Evolutionary conservation across 2,113 vertebrate genomes (phyloP).

Genomic region (Sarotherodon lohbergeri): DNA sequence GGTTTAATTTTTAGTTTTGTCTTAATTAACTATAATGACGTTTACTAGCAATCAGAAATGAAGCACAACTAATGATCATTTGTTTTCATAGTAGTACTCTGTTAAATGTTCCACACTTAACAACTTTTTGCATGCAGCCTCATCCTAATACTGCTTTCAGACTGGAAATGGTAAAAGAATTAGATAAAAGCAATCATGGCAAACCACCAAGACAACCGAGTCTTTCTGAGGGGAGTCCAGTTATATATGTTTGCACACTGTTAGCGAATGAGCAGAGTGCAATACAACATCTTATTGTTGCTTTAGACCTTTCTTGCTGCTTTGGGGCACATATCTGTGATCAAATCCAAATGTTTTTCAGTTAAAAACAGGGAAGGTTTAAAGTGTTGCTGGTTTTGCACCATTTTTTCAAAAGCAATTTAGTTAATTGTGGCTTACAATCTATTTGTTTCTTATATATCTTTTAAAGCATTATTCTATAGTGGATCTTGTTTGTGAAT

Average conservation of each 20-base stretch:
- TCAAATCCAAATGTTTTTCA: background rate
- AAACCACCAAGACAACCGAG: background rate
- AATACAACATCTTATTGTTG: background rate
- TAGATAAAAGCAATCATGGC: background rate
- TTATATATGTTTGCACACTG: background rate
- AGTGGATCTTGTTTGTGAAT: conserved; percentile 1
- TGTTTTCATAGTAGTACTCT: background rate
- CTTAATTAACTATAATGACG: background rate
- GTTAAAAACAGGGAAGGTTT: background rate
- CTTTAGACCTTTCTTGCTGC: background rate
- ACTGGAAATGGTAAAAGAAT: background rate
- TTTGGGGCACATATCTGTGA: background rate
- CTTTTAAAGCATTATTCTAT: background rate
- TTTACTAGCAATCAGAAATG: background rate
- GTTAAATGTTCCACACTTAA: background rate
- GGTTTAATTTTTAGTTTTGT: background rate
- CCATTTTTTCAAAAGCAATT: background rate
- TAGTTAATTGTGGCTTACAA: background rate
- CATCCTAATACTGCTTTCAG: background rate
- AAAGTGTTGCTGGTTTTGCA: background rate
- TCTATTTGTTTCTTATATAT: background rate
- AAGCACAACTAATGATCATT: background rate
- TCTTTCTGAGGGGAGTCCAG: background rate
- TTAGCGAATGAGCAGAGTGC: background rate
- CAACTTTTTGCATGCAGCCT: background rate